Base-by-base conservation (phyloP, 2,113 vertebrate species). In the Okapia johnstoni region DNA sequence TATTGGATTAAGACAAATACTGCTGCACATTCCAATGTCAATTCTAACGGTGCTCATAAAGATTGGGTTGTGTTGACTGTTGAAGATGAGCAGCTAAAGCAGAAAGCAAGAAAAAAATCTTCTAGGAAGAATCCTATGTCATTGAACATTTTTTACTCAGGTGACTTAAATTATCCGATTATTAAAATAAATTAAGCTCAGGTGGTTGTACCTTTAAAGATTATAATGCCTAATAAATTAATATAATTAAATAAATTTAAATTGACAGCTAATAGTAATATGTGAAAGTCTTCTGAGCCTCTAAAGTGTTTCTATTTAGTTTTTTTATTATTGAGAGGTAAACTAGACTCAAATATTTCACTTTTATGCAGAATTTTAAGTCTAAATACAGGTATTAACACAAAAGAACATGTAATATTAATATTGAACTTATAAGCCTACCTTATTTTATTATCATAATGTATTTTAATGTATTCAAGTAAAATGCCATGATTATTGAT, bases 1-100 rank as follows among this genome's bases (percentile, higher is more conserved):
- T 99, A 99, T 99, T 99, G 98, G 98, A 98, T 98, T 97, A 99
- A 98, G 98, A 92, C 98, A 99, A 99, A 99, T 87, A 97, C 90
- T 91, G 97, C 98, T 85, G 98, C 91, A 91, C 97, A 98, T 98
- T 98, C 98, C 98, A 98, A 52, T 97, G 98, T 98, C 98, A 98
- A 98, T 98, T 98, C 98, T 96, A 84, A 96, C 97, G 80, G 98
- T 84, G 86, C 88, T 93, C 12, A 96, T 85, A 85, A 98, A 97
- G 98, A 97, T 92, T 97, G 98, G 98, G 94, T 97, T 97, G 52
- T 98, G 98, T 97, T 98, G 98, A 98, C 98, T 96, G 19, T 97
- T 88, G 97, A 86, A 98, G 98, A 98, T 98, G 98, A 98, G 97
- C 88, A 85, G 96, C 96, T 98, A 92, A 98, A 97, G 9, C 60